phyloP scores from a whole-genome alignment of 2,888 invertebrate species.

The Brachyptera putata region DNA sequence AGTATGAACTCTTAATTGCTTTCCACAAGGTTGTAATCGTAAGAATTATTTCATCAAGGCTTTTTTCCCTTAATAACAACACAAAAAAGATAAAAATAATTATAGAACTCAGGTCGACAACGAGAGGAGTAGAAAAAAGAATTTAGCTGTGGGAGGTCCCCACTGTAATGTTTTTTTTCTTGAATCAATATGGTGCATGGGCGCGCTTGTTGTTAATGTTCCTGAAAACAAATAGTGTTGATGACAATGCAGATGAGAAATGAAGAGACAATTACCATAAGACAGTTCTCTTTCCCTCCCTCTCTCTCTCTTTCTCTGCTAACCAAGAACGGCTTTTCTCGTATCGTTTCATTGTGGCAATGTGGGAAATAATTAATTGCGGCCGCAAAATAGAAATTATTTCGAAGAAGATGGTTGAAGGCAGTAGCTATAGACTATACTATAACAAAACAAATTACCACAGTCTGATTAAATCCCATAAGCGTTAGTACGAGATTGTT shows the following conservation, averaged over 20 bases:
- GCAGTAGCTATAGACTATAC: background rate
- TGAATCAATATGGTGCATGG: no score
- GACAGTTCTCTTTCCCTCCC: no score
- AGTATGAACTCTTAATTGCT: conserved; percentile 3
- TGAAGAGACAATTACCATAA: conserved; percentile 12
- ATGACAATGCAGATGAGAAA: background rate
- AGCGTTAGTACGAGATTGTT: conserved; percentile 13
- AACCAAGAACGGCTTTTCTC: background rate
- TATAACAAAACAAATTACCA: conserved; percentile 21
- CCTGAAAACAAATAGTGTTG: no score
- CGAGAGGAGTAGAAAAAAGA: no score
- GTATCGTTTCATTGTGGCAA: background rate
- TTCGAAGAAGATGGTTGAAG: conserved; percentile 8
- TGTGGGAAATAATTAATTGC: conserved; percentile 21
- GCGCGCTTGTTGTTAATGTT: no score
- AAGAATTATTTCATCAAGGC: background rate
- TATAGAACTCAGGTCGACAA: background rate
- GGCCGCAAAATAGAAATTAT: conserved; percentile 8
- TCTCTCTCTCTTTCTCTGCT: no score
- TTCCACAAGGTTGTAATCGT: background rate
- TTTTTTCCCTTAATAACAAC: background rate
- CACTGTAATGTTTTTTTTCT: no score
- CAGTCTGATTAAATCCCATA: conserved; percentile 16
- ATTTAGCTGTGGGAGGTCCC: no score
- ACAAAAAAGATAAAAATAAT: no score